Evolutionary conservation across 2,797 vertebrate genomes (phyloP), one percentile per base, ranked within the genome.

Genomic region (Lates japonicus): DNA sequence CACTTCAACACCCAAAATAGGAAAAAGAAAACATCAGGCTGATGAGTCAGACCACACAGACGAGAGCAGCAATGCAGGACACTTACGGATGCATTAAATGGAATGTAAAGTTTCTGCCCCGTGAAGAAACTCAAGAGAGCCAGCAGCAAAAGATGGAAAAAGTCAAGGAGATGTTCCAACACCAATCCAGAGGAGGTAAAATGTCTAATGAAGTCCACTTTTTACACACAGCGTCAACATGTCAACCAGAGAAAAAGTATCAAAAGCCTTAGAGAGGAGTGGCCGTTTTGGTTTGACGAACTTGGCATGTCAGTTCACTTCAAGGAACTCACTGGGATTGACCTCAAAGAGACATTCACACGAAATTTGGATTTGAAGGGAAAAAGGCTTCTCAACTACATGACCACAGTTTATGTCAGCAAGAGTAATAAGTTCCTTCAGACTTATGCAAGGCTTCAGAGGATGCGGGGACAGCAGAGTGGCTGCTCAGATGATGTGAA

Each of bases 371-470:
- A 87, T 76, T 41, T 80, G 61, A 90, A 86, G 64, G 59, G 79
- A 14, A 81, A 86, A 76, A 35, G 73, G 31, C 74, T 90, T 72
- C 57, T 84, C 22, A 20, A 90, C 82, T 82, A 80, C 74, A 41
- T 79, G 58, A 63, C 57, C 13, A 82, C 57, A 20, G 78, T 78
- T 82, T 35, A 31, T 78, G 70, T 35, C 35, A 35, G 4, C 55
- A 83, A 88, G 67, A 83, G 33, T 42, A 88, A 75, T 3, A 78
- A 22, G 49, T 65, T 90, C 20, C 33, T 83, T 68, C 75, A 84
- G 66, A 68, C 17, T 57, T 42, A 70, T 17, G 41, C 66, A 67
- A 87, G 59, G 29, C 49, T 77, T 68, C 25, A 84, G 76, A 35
- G 67, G 49, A 70, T 82, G 71, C 22, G 64, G 54, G 77, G 22